Base-by-base conservation (phyloP, 2,888 invertebrate species). In the Pandemis corylana region DNA sequence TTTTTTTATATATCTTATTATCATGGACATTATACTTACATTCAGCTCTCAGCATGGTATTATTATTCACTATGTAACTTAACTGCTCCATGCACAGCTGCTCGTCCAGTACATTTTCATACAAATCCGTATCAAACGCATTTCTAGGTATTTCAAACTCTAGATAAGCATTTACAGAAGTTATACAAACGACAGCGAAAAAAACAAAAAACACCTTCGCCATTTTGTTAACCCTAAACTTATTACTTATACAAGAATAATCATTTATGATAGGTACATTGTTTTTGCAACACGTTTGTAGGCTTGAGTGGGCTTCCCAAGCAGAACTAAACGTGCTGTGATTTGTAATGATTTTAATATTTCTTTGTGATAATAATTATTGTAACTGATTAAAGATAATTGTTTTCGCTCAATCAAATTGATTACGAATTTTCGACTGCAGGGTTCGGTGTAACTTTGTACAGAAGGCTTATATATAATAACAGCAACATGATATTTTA, bases 11-110 rank as follows among this genome's bases (percentile, higher is more conserved):
- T 51, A 6, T n/a, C 6, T 5, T 44, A 44, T 13, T 49, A 36
- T 79, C 28, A 36, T 36, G 28, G 28, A 36, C 28, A 36, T 36
- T 36, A 36, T 36, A 90, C 92, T 92, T 80, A 92, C 92, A 91
- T 79, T 78, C 78, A 42, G 81, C 71, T 20, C 84, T 77, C 15
- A 91, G 77, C 2, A 77, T 2, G 0, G 81, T 77, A 71, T 85
- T 80, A 75, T 88, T 84, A 5, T 77, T 76, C 5, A 77, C 59
- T 42, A 92, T 81, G 72, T 84, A 86, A 3, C 64, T 69, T n/a
- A 92, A 77, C 78, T 93, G 91, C 42, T 80, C 77, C n/a, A 79
- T 76, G 82, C 93, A 93, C 64, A 87, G 70, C 68, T 87, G 84
- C 7, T 83, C 70, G 81, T 93, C 85, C 56, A 93, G 77, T n/a